These are phyloP conservation scores for Betta splendens DNA, from an alignment of 2,797 vertebrate genomes.

Conservation along the genomic window DNA sequence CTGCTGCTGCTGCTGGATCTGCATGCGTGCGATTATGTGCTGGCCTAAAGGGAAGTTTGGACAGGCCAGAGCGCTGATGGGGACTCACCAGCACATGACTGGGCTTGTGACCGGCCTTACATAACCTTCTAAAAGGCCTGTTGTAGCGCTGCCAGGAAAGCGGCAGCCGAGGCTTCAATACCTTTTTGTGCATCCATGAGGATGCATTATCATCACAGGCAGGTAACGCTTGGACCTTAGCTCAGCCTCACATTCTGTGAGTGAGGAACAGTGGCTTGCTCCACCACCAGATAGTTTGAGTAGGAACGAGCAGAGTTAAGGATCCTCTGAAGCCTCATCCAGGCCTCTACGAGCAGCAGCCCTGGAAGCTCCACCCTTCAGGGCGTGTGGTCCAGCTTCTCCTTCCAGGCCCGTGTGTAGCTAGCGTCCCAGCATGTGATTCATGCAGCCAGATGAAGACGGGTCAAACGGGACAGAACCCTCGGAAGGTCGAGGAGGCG, in stretches of 20 bases:
- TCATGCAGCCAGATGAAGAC: slow-evolving; percentile 14
- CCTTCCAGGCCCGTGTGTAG: slow-evolving; percentile 16
- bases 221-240: neutral
- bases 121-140: slow-evolving; percentile 45
- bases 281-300: too few species aligned
- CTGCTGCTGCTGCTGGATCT: slow-evolving; percentile 30
- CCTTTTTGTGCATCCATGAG: slow-evolving; percentile 41
- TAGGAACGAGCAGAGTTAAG: too few species aligned
- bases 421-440: slow-evolving; percentile 14
- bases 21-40: slow-evolving; percentile 18
- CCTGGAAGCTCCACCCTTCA: neutral
- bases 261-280: neutral
- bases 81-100: slow-evolving; percentile 59
- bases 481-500: slow-evolving; percentile 14
- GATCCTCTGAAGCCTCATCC: too few species aligned
- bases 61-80: slow-evolving; percentile 39
- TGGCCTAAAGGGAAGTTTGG: slow-evolving; percentile 56
- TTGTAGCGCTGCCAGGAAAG: slow-evolving; percentile 34
- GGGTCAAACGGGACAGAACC: slow-evolving; percentile 18
- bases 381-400: neutral
- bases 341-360: too few species aligned
- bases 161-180: slow-evolving; percentile 42
- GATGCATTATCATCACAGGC: slow-evolving; percentile 33
- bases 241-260: neutral
- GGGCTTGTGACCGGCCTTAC: slow-evolving; percentile 63